Conservation (phyloP, 2,888 invertebrate genomes). For the Thymelicus lineola region DNA sequence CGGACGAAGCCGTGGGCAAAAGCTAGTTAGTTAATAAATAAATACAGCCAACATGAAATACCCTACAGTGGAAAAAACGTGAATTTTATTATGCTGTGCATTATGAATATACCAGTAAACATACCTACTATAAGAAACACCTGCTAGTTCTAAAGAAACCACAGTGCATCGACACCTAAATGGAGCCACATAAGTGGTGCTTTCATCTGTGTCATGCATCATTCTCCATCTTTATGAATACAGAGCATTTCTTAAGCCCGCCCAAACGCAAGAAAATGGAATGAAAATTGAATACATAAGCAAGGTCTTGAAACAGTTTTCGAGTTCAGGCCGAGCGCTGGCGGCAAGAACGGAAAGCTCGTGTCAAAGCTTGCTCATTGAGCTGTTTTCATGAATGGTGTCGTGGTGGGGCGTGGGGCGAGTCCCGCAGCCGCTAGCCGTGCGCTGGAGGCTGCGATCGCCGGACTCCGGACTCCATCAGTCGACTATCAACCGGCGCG, state of each 20-base stretch:
- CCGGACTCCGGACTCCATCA: constrained; percentile 45
- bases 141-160: constrained; percentile 12
- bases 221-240: constrained; percentile 25
- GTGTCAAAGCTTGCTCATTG: constrained; percentile 56
- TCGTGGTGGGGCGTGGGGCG: constrained; percentile 69
- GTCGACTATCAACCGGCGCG: constrained; percentile 63
- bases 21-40: too few relatives aligned
- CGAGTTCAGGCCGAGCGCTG: constrained; percentile 33
- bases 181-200: constrained; percentile 13
- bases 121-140: too few relatives aligned
- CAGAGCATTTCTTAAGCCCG: constrained; percentile 25
- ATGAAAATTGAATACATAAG: constrained; percentile 34
- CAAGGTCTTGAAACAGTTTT: constrained; percentile 22
- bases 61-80: too few relatives aligned
- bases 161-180: constrained; percentile 26
- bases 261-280: constrained; percentile 29
- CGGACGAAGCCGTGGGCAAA: too few relatives aligned
- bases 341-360: constrained; percentile 46
- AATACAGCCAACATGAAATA: too few relatives aligned
- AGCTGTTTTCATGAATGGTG: constrained; percentile 75
- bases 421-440: constrained; percentile 43
- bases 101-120: too few relatives aligned
- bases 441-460: constrained; percentile 64
- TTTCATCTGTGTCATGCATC: constrained; percentile 1
- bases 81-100: too few relatives aligned